These are phyloP conservation scores for Gallinago jamesoni DNA, from an alignment of 2,113 vertebrate genomes.

Conservation along the genomic window DNA sequence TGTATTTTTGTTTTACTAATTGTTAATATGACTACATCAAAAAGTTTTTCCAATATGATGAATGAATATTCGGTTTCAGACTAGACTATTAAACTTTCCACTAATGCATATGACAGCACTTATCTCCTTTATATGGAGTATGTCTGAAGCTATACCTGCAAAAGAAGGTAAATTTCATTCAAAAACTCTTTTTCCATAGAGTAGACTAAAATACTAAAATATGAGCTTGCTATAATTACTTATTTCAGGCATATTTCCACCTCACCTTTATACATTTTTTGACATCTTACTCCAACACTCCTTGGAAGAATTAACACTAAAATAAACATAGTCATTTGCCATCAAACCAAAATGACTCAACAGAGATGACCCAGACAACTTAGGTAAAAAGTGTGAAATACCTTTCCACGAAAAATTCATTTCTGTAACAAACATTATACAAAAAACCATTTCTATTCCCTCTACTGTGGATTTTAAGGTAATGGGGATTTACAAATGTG, in stretches of 20 bases:
- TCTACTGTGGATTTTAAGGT: neutral
- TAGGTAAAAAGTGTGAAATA: neutral
- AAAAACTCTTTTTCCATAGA: neutral
- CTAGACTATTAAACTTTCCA: neutral
- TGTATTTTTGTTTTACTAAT: neutral
- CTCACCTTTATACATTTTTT: neutral
- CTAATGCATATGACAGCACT: neutral
- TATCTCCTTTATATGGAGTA: neutral
- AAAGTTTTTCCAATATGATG: neutral
- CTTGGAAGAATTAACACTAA: neutral
- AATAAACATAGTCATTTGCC: neutral
- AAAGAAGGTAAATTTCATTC: neutral
- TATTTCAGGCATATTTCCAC: neutral
- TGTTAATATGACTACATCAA: neutral
- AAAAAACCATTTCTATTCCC: neutral
- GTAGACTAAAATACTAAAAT: neutral
- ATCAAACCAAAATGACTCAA: neutral
- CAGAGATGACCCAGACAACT: neutral
- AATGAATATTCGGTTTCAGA: neutral
- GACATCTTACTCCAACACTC: neutral
- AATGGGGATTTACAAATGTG: neutral
- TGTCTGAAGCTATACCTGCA: neutral
- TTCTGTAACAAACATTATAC: neutral
- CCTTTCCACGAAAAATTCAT: neutral
- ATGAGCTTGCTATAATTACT: neutral